Evolutionary conservation across 2,797 vertebrate genomes (phyloP).

Genomic region (Aplochiton taeniatus): DNA sequence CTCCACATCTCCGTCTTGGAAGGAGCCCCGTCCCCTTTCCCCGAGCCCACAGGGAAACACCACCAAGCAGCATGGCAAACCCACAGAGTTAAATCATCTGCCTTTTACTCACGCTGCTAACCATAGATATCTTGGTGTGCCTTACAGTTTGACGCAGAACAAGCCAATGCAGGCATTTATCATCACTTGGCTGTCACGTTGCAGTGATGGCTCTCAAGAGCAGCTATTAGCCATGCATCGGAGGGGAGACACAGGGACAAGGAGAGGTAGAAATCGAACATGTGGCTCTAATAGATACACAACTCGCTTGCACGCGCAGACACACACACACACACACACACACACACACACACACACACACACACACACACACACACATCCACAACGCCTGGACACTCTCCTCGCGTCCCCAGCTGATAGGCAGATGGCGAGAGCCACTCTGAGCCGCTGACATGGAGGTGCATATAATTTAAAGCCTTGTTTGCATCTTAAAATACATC

Average conservation of each 20-base stretch:
- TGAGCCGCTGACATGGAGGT: slow-evolving; percentile 94
- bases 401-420: slow-evolving; percentile 94
- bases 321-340: not conserved
- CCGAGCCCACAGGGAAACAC: too few relatives aligned
- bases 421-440: slow-evolving; percentile 94
- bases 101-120: slow-evolving; percentile 45
- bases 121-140: slow-evolving; percentile 63
- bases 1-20: slow-evolving; percentile 51
- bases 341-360: not conserved
- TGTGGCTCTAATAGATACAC: slow-evolving; percentile 88
- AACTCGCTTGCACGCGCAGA: too few relatives aligned
- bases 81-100: slow-evolving; percentile 53
- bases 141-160: slow-evolving; percentile 81
- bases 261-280: slow-evolving; percentile 85
- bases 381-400: slow-evolving; percentile 74
- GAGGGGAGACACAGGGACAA: slow-evolving; percentile 78
- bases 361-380: slow-evolving; percentile 15
- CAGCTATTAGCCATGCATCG: slow-evolving; percentile 91
- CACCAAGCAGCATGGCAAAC: too few relatives aligned
- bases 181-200: slow-evolving; percentile 87
- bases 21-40: slow-evolving; percentile 49
- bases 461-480: slow-evolving; percentile 99
- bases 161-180: slow-evolving; percentile 87
- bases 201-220: slow-evolving; percentile 86
- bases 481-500: slow-evolving; percentile 99